Evolutionary conservation across 1,140 invertebrate species (phyloP).

Genomic region (Drosophila ercepeae): DNA sequence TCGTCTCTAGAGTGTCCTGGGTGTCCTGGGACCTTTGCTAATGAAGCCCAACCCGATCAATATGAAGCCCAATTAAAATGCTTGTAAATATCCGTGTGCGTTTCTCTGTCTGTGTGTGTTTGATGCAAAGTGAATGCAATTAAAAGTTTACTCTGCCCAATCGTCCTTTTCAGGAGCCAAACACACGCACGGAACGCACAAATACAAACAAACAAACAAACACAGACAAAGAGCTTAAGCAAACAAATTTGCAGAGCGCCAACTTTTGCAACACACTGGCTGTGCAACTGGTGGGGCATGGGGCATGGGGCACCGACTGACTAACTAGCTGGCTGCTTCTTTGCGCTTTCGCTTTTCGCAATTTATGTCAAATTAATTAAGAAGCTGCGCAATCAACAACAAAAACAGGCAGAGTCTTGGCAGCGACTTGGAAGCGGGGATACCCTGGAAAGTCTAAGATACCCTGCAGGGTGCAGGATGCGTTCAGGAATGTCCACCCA

Average conservation of each 20-base stretch:
- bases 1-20: too few species aligned
- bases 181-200: conserved; percentile 4
- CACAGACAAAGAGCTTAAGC: conserved; percentile 33
- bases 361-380: conserved; percentile 81
- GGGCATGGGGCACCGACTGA: neutral
- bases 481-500: too few species aligned
- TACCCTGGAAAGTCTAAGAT: neutral
- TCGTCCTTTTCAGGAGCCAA: conserved; percentile 30
- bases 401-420: neutral
- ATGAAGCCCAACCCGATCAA: conserved; percentile 30
- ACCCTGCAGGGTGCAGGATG: neutral
- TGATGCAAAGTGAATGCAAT: conserved; percentile 60
- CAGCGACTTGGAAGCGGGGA: neutral
- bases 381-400: conserved; percentile 48
- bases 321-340: conserved; percentile 12
- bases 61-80: conserved; percentile 29
- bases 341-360: conserved; percentile 46
- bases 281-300: conserved; percentile 23
- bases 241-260: conserved; percentile 50
- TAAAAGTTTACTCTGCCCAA: conserved; percentile 51
- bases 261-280: conserved; percentile 65
- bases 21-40: conserved; percentile 2
- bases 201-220: conserved; percentile 20
- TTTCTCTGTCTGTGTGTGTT: too few species aligned
- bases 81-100: neutral